Evolutionary conservation across 2,797 vertebrate species (phyloP), one percentile per base, ranked within the genome.

Genomic region (Schizopygopsis pylzovi): DNA sequence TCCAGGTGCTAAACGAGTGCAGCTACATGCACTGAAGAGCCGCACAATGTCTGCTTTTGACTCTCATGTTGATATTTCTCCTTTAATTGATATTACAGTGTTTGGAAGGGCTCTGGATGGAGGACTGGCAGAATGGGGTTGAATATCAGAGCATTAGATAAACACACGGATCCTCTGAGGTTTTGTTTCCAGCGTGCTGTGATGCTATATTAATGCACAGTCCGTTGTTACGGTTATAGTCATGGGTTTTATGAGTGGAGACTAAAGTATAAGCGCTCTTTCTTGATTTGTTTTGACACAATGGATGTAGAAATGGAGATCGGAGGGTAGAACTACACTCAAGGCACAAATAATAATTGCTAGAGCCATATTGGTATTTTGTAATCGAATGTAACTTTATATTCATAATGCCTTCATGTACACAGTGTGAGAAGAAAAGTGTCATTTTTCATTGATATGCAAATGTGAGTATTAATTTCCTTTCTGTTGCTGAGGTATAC

Each of bases 281-380:
- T 59, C 33, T 63, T 12, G 11, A 16, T 63, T 79, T 47, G 59
- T 61, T 78, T 56, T 11, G 59, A 47, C 33, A 79, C n/a, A 0
- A 43, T 13, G 25, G 78, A 79, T 79, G 78, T 59, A 56, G 18
- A 59, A 18, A 45, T 11, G 49, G 20, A 65, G 82, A 25, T 28
- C 2, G 18, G n/a, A 37, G 52, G 20, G 20, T 68, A 6, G 54
- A 54, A 28, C 45, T n/a, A 11, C 20, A 70, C 78, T 65, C 59
- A 2, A 47, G 59, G 78, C 78, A 65, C 59, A 63, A 47, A 79
- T 45, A 33, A 28, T 47, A 61, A 47, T 79, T 47, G n/a, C 8
- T 22, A 79, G 78, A 79, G 78, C 59, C 59, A 79, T 65, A 63
- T 63, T 79, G 56, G n/a, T 63, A 28, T 63, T 79, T 79, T 63